phyloP scores from a whole-genome alignment of 64 coral and sea anemone genomes.

The Porites lutea region DNA sequence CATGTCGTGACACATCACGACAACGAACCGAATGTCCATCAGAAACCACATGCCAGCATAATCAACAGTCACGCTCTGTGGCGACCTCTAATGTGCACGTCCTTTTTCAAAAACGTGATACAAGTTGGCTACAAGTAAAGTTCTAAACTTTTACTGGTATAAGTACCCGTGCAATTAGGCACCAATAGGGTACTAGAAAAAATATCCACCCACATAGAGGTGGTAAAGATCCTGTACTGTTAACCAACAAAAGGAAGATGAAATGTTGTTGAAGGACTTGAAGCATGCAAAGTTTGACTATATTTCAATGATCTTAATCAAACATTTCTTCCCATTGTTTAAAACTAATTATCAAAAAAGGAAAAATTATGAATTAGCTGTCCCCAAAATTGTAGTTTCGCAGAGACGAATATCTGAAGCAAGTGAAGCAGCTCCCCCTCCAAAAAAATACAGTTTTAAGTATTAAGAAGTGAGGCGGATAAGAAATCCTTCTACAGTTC shows the following conservation, averaged over 20 bases:
- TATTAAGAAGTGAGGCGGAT: constrained; percentile 4
- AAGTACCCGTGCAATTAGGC: constrained; percentile 8
- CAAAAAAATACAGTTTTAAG: neutral
- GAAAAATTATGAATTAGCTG: neutral
- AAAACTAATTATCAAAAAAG: neutral
- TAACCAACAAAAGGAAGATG: constrained; percentile 6
- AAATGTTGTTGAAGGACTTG: neutral
- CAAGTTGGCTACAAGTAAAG: neutral
- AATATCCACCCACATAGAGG: constrained; percentile 1
- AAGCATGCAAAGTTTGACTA: constrained; percentile 1
- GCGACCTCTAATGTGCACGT: neutral
- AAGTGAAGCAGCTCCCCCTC: constrained; percentile 6
- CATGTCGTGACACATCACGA: neutral
- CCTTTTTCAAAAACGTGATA: neutral
- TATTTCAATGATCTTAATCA: neutral
- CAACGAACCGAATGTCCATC: neutral
- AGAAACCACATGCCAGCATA: constrained; percentile 1
- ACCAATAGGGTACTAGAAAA: constrained; percentile 5
- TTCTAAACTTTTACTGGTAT: constrained; percentile 5
- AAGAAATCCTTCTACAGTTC: neutral
- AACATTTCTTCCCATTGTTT: neutral
- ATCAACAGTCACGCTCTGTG: constrained; percentile 1
- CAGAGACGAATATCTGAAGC: neutral
- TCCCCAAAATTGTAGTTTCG: neutral
- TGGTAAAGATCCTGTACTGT: neutral